Conservation (phyloP, 1,140 invertebrate genomes). For the Capitella teleta region DNA sequence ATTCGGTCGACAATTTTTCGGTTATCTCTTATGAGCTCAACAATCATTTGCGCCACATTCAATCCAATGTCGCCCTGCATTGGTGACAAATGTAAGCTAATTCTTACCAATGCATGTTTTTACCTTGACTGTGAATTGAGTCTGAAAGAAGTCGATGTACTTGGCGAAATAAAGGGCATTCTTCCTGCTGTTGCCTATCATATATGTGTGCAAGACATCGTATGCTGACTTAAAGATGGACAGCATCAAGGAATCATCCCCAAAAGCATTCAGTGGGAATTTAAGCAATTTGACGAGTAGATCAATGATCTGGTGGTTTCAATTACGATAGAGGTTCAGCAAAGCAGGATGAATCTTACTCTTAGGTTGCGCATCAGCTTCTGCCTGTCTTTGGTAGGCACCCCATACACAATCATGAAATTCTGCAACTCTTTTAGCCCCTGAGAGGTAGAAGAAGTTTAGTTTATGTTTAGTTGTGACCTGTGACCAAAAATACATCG, state of each 20-base stretch:
- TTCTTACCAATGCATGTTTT: not conserved
- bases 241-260: too few relatives aligned
- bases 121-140: slow-evolving; percentile 14
- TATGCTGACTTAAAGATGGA: slow-evolving; percentile 32
- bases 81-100: not conserved
- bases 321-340: not conserved
- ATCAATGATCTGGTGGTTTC: slow-evolving; percentile 3
- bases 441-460: too few relatives aligned
- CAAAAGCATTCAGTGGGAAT: too few relatives aligned
- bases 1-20: slow-evolving; percentile 37
- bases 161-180: slow-evolving; percentile 17
- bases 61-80: slow-evolving; percentile 35
- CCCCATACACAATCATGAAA: slow-evolving; percentile 31
- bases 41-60: slow-evolving; percentile 41
- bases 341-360: slow-evolving; percentile 18
- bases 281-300: slow-evolving; percentile 11
- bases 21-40: slow-evolving; percentile 39
- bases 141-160: slow-evolving; percentile 16
- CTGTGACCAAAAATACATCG: too few relatives aligned
- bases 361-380: slow-evolving; percentile 40
- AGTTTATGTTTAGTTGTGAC: too few relatives aligned
- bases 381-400: slow-evolving; percentile 36
- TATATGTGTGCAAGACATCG: slow-evolving; percentile 39
- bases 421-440: slow-evolving; percentile 33
- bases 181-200: slow-evolving; percentile 26